Evolutionary conservation across 1,140 invertebrate species (phyloP), one percentile per base, ranked within the genome.

Genomic region (Antheraea mylitta): DNA sequence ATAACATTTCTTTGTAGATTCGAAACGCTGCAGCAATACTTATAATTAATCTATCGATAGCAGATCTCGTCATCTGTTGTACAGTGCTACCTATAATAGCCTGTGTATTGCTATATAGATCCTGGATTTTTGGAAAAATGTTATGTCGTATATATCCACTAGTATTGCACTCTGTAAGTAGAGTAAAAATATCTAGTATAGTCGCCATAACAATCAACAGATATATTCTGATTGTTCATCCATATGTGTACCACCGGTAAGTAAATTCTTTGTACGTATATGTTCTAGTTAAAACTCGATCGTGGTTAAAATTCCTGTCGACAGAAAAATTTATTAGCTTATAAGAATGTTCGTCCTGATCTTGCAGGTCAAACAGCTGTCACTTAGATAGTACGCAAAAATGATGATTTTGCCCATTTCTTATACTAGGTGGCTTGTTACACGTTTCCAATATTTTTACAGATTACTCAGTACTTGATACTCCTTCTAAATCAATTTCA

Each of bases 181-280:
- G 95, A 13, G 95, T 96, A 0, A 96, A 96, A 0, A 92, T 96
- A 16, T 96, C 96, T 78, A 96, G 95, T 7, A 94, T 96, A 3
- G 90, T 96, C 18, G 94, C 95, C 64, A 96, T 97, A 73, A 96
- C 95, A 4, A 71, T 80, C 38, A 97, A 96, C 89, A 93, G 96
- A 82, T 97, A 97, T 83, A 93, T 97, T 42, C 96, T 97, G 93
- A 96, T 97, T 53, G 94, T 95, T 19, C 95, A 96, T 90, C 96
- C 96, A 0, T 87, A 94, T 48, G 82, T 95, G 36, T 97, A 97
- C 89, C 94, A 94, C 42, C 95, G 94, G 95, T 96, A 92, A 94
- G 93, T 91, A 7, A 53, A 16, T 53, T 16, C 13, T 53, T 13
- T 16, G 1, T 53, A 53, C 16, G 1, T 13, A 13, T 16, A n/a